phyloP scores from a whole-genome alignment of 2,888 invertebrate genomes.

The Thymelicus lineola region DNA sequence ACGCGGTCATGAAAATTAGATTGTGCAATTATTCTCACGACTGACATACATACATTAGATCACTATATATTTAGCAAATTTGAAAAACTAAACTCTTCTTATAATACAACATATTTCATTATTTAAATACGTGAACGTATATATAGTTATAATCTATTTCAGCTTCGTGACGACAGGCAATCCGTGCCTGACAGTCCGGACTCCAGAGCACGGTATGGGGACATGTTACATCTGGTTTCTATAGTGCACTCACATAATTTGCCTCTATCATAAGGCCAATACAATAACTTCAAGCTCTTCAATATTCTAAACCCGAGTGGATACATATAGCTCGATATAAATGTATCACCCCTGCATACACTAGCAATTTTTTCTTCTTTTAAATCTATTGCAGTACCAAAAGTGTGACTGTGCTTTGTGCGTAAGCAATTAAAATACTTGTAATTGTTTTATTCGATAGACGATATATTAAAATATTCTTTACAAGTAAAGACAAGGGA shows the following conservation, averaged over 20 bases:
- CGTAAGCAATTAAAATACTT: background rate
- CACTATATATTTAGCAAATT: constrained; percentile 27
- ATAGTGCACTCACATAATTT: background rate
- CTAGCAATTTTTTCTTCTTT: too few species aligned
- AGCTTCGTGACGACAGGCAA: too few species aligned
- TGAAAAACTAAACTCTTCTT: constrained; percentile 34
- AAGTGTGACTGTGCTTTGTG: background rate
- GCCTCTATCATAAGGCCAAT: constrained; percentile 31
- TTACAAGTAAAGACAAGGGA: too few species aligned
- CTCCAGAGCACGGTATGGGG: too few species aligned
- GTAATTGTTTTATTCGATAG: too few species aligned
- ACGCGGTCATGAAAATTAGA: constrained; percentile 8
- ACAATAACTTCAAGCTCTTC: constrained; percentile 6
- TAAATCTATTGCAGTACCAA: background rate
- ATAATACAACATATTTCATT: constrained; percentile 21
- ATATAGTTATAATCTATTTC: constrained; percentile 14
- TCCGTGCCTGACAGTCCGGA: too few species aligned
- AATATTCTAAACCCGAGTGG: constrained; percentile 10
- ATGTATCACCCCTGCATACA: background rate
- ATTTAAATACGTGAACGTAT: constrained; percentile 14
- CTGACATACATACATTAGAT: constrained; percentile 1
- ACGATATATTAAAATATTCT: too few species aligned
- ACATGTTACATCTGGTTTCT: background rate
- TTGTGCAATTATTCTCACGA: constrained; percentile 7
- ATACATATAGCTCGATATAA: constrained; percentile 15